Evolutionary conservation across 2,888 invertebrate species (phyloP).

Genomic region (Andrena praecox): DNA sequence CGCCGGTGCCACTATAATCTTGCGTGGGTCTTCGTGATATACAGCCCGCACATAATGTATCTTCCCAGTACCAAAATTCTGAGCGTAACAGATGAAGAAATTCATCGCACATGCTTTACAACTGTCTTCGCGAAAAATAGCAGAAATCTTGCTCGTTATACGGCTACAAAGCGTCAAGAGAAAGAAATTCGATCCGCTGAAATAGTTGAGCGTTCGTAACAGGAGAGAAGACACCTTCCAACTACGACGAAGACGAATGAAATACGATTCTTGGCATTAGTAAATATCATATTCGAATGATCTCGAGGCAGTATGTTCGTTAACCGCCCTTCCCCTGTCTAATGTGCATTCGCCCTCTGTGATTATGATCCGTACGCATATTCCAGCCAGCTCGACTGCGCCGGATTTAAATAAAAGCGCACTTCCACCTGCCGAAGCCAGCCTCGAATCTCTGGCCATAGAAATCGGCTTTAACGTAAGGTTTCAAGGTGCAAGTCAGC

Average conservation of each 20-base stretch:
- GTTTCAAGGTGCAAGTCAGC: neutral
- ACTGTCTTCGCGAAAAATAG: too few species aligned
- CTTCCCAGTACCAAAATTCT: neutral
- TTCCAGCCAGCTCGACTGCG: too few species aligned
- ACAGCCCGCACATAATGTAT: too few species aligned
- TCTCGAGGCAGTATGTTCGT: neutral
- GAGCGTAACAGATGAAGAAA: neutral
- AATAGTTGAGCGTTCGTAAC: slow-evolving; percentile 30
- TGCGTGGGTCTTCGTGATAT: too few species aligned
- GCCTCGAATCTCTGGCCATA: neutral
- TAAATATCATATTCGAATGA: slow-evolving; percentile 28
- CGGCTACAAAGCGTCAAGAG: neutral
- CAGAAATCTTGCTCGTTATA: slow-evolving; percentile 10
- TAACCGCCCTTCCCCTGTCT: too few species aligned
- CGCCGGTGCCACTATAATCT: too few species aligned
- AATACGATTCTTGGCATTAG: slow-evolving; percentile 27
- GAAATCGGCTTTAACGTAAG: neutral
- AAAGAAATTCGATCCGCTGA: slow-evolving; percentile 21
- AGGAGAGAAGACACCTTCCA: slow-evolving; percentile 24
- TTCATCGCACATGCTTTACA: too few species aligned
- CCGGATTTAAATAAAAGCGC: neutral
- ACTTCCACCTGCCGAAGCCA: neutral
- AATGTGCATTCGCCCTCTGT: too few species aligned
- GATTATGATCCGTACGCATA: too few species aligned
- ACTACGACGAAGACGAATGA: slow-evolving; percentile 22